phyloP scores from a whole-genome alignment of 1,140 invertebrate species.

The Araneus ventricosus region DNA sequence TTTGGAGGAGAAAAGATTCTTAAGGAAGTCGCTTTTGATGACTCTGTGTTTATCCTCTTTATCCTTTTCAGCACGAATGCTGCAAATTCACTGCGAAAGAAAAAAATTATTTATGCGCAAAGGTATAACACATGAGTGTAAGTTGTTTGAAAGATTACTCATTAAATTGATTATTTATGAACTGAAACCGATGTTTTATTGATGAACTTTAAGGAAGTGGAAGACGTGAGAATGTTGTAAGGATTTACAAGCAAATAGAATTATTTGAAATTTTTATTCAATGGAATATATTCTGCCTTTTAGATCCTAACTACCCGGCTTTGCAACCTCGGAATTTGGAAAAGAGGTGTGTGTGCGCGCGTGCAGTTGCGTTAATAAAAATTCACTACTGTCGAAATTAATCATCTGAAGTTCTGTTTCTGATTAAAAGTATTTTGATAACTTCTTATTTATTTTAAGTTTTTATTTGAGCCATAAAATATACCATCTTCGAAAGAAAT shows the following conservation, averaged over 20 bases:
- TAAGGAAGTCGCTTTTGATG: background rate
- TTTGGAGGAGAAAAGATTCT: background rate
- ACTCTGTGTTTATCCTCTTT: background rate
- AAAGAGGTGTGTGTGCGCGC: too few relatives aligned
- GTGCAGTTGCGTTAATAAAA: too few relatives aligned
- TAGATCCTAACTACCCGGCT: too few relatives aligned
- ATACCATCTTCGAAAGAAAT: too few relatives aligned
- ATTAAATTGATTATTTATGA: conserved; percentile 35
- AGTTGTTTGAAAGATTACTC: background rate
- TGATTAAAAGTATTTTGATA: too few relatives aligned
- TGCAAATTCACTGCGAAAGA: background rate
- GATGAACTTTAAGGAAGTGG: background rate
- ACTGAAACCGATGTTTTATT: background rate
- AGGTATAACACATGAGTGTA: background rate
- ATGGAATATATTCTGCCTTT: too few relatives aligned
- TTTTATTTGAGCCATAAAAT: too few relatives aligned
- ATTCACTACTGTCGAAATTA: too few relatives aligned
- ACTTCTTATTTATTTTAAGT: too few relatives aligned
- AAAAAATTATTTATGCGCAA: background rate
- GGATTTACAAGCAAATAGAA: background rate
- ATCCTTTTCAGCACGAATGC: background rate
- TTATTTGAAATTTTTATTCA: background rate
- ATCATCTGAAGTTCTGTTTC: too few relatives aligned
- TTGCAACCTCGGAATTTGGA: too few relatives aligned
- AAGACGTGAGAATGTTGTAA: background rate